Base-by-base conservation (phyloP, 2,113 vertebrate genomes). In the Pedetes capensis region DNA sequence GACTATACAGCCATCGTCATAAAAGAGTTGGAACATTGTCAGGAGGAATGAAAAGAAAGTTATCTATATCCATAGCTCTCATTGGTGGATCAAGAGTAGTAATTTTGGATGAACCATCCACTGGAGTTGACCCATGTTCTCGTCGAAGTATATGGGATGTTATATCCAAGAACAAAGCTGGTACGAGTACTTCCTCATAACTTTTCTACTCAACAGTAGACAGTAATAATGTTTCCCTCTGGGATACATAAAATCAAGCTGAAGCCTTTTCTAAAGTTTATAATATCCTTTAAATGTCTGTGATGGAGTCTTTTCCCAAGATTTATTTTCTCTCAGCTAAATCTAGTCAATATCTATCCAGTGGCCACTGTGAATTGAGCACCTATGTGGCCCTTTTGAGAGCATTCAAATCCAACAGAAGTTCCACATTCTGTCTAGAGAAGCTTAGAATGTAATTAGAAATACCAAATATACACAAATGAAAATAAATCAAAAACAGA, bases 111-210 rank as follows among this genome's bases (percentile, higher is more conserved):
- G 99, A 99, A 95, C 99, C 99, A 66, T 99, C 99, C 91, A 99
- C 99, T 8, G 99, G 99, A 2, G 99, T 99, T 57, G 99, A 99
- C 97, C 99, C 99, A 0, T 99, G 99, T 97, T 99, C 99, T 87
- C 98, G 99, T 74, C 98, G 99, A 93, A 99, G 98, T 96, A 99
- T 99, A 98, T 99, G 99, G 99, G 99, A 99, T 97, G 99, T 99
- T 79, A 98, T 99, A 97, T 99, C 99, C 95, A 99, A 99, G 97
- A 98, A 99, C 91, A 99, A 99, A 98, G 99, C 98, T 96, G 98
- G 99, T 99, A 98, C 47, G 94, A 79, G 8, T 61, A 49, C 17
- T 32, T 95, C 68, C 63, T 91, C 42, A 51, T 20, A 49, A 76
- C 27, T 59, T 81, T 6, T 87, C 32, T 13, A 68, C 5, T n/a